Evolutionary conservation across 2,888 invertebrate genomes (phyloP), one percentile per base, ranked within the genome.

Genomic region (Mythimna vitellina): DNA sequence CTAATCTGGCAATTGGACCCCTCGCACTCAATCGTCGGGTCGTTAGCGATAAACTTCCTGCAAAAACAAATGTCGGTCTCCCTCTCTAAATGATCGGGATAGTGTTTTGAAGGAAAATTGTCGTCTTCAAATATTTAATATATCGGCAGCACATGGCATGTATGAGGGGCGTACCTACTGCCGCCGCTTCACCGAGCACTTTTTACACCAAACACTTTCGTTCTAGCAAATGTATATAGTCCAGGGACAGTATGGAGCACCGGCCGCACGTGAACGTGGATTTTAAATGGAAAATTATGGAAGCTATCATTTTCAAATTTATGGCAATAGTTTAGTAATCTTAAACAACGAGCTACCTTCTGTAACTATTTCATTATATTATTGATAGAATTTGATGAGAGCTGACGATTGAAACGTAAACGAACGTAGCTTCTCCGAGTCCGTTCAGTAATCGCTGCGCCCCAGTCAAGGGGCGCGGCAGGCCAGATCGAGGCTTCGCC

Each of bases 11-110:
- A 95, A 0, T 79, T 76, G 0, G 90, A 84, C 1, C 88, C 91
- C 76, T 95, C 94, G 56, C 95, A 95, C 0, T 92, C 94, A 51
- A 94, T 94, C 94, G 94, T 94, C 0, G 84, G 86, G 0, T 90
- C 79, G 12, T 89, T 88, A 3, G 83, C 83, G 4, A 92, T 79
- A 35, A 89, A 84, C 73, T 89, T 90, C 1, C 93, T 92, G 56
- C 94, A 94, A 25, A 84, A 89, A 72, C 94, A 95, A 67, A 89
- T 92, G 10, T 89, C 88, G 3, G 86, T 85, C 57, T 91, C 89
- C 6, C 89, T 83, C 58, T 84, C 83, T 5, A 78, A 66, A 46
- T 75, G 73, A 75, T 69, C 78, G 56, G 76, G 73, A 42, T 81
- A 64, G 29, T 84, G 82, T n/a, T 78, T 74, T n/a, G 76, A 71